These are phyloP conservation scores for Tachina fera DNA, from an alignment of 2,888 invertebrate species.

Conservation along the genomic window DNA sequence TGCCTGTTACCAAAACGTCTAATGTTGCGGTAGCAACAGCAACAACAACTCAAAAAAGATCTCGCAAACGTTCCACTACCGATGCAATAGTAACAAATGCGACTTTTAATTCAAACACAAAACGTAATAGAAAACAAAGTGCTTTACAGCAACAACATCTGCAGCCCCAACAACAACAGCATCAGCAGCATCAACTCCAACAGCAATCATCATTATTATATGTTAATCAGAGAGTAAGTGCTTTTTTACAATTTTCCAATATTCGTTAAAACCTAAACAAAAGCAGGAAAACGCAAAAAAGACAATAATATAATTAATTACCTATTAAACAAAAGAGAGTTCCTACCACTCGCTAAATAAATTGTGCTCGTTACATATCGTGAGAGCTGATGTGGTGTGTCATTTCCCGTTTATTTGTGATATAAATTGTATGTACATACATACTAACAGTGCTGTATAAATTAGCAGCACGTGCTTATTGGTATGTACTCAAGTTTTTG, in stretches of 20 bases:
- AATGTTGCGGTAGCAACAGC: constrained; percentile 43
- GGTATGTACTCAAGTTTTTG: constrained; percentile 37
- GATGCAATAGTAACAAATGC: constrained; percentile 66
- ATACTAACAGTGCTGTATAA: constrained; percentile 62
- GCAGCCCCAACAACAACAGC: constrained; percentile 69
- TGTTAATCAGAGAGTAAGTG: constrained; percentile 70
- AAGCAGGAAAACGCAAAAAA: constrained; percentile 7
- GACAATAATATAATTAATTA: neutral
- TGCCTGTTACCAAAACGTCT: constrained; percentile 43
- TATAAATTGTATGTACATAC: no score
- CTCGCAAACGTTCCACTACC: constrained; percentile 71
- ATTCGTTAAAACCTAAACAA: constrained; percentile 14
- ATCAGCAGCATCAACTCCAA: constrained; percentile 56
- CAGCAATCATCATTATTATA: constrained; percentile 50
- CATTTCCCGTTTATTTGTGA: neutral
- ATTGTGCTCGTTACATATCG: neutral
- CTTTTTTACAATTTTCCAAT: constrained; percentile 18
- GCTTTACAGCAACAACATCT: constrained; percentile 47
- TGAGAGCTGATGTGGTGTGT: neutral
- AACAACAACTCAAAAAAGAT: constrained; percentile 72
- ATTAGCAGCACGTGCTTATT: constrained; percentile 70
- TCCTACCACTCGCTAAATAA: constrained; percentile 5
- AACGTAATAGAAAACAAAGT: constrained; percentile 68
- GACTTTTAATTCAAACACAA: constrained; percentile 55
- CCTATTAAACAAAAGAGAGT: neutral